Evolutionary conservation across 2,888 invertebrate species (phyloP).

Genomic region (Pycnomerus fuliginosus): DNA sequence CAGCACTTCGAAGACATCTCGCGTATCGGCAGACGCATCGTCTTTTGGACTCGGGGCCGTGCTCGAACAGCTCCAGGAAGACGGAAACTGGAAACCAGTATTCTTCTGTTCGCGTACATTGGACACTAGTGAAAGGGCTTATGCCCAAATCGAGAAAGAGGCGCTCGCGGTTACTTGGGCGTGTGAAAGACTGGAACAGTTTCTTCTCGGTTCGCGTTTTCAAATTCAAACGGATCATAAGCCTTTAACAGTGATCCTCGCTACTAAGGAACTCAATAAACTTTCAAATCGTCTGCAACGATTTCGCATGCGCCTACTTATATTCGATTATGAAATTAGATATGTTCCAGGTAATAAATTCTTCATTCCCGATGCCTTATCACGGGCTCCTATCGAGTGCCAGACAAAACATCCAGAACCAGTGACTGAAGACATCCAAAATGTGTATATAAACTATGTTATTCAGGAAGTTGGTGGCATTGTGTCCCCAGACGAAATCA

Average conservation of each 20-base stretch:
- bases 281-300: slow-evolving; percentile 44
- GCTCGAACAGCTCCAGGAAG: slow-evolving; percentile 28
- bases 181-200: slow-evolving; percentile 39
- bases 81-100: slow-evolving; percentile 29
- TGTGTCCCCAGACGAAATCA: slow-evolving; percentile 1
- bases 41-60: slow-evolving; percentile 28
- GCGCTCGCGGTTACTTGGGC: slow-evolving; percentile 42
- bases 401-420: slow-evolving; percentile 4
- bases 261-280: slow-evolving; percentile 41
- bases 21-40: slow-evolving; percentile 34
- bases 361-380: slow-evolving; percentile 32
- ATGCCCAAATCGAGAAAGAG: slow-evolving; percentile 48
- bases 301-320: slow-evolving; percentile 38
- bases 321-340: slow-evolving; percentile 34
- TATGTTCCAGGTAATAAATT: slow-evolving; percentile 41
- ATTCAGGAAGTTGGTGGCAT: neutral
- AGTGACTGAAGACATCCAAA: neutral
- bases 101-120: slow-evolving; percentile 43
- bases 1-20: slow-evolving; percentile 29
- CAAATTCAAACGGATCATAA: slow-evolving; percentile 46
- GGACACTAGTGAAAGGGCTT: slow-evolving; percentile 37
- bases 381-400: slow-evolving; percentile 1
- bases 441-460: neutral
- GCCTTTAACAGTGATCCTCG: slow-evolving; percentile 41
- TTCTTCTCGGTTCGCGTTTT: slow-evolving; percentile 25